Evolutionary conservation across 2,888 invertebrate genomes (phyloP).

Genomic region (Pachymerium ferrugineum): DNA sequence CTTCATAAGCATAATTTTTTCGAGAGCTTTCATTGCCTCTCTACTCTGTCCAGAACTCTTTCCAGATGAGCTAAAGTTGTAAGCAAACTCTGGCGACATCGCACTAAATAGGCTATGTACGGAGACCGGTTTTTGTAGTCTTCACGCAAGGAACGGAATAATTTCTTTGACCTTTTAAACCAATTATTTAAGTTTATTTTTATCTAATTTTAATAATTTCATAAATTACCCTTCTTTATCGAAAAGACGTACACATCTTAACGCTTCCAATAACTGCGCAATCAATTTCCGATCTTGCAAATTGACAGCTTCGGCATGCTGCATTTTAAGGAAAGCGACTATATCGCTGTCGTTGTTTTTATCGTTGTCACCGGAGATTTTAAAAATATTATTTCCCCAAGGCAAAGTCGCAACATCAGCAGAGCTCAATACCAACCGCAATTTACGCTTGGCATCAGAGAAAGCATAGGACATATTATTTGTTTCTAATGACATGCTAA

Average conservation of each 20-base stretch:
- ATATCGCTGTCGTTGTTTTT: slow-evolving; percentile 47
- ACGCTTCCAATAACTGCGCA: slow-evolving; percentile 74
- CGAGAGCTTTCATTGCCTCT: slow-evolving; percentile 42
- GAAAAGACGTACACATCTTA: slow-evolving; percentile 68
- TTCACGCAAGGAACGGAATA: slow-evolving; percentile 66
- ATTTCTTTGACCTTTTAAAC: slow-evolving; percentile 60
- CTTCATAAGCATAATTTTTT: background rate
- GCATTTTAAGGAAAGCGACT: slow-evolving; percentile 64
- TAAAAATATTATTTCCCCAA: slow-evolving; percentile 29
- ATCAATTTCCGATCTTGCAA: slow-evolving; percentile 68
- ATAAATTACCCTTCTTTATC: slow-evolving; percentile 56
- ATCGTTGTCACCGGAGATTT: background rate
- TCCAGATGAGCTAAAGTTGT: slow-evolving; percentile 66
- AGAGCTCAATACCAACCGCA: slow-evolving; percentile 82
- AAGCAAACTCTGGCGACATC: slow-evolving; percentile 72
- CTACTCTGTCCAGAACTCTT: slow-evolving; percentile 52
- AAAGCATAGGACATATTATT: slow-evolving; percentile 57
- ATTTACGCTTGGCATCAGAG: slow-evolving; percentile 73
- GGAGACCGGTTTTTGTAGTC: slow-evolving; percentile 71
- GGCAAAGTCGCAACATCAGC: slow-evolving; percentile 56
- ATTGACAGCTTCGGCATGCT: slow-evolving; percentile 75
- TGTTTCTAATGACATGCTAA: slow-evolving; percentile 52
- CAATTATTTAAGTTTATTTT: background rate
- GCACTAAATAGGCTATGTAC: slow-evolving; percentile 73
- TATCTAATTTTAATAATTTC: background rate